Evolutionary conservation across 2,797 vertebrate genomes (phyloP), one percentile per base, ranked within the genome.

Genomic region (Schizopygopsis malacanthus): DNA sequence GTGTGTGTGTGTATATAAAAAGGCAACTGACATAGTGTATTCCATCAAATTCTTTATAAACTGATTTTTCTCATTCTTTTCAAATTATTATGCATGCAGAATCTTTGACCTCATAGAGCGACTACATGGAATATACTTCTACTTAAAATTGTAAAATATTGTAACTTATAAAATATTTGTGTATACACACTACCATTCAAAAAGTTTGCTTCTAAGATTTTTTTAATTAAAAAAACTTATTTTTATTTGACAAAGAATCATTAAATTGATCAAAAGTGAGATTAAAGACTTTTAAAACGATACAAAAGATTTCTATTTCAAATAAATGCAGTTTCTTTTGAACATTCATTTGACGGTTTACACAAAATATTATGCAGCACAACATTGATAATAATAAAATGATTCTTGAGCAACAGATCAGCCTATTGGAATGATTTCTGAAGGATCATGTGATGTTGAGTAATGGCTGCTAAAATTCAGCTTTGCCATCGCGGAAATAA

Each of bases 1-100:
- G 39, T 25, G 83, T 72, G 37, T 78, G 72, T 41, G 65, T 39
- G 67, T 70, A 12, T 76, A 54, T 43, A 33, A 71, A 50, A 33
- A 50, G 72, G 25, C n/a, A 50, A 50, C 25, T 52, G 47, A 11
- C 25, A 52, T 72, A 72, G 15, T 47, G 8, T 72, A 25, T 25
- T 47, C 12, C 22, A 45, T 45, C 6, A 25, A 25, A 72, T 28
- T 47, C 6, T 45, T 15, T 15, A 15, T 45, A 72, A 25, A 25
- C 12, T 1, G 41, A 25, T 45, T 47, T 72, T 75, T 75, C n/a
- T 18, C 8, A 28, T 50, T 50, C 20, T 70, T 43, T 63, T 63
- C 10, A 25, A 28, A 2, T 28, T 63, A 28, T 63, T 28, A 63
- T 28, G 12, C 25, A 28, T 15, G 43, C 43, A 10, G 43, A 45